Evolutionary conservation across 1,140 invertebrate genomes (phyloP).

Genomic region (Heliconius eleuchia): DNA sequence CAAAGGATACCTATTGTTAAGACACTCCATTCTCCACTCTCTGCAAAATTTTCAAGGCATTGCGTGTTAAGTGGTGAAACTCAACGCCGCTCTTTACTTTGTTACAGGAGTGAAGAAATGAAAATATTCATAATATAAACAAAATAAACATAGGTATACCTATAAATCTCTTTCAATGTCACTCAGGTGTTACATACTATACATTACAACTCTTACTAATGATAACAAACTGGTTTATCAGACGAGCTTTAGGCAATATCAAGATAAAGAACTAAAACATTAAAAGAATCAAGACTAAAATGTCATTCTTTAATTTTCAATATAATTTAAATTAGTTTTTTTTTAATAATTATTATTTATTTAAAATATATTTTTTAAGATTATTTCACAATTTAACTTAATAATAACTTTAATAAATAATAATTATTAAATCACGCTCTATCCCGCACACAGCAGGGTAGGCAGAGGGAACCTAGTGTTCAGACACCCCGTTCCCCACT

Average conservation of each 20-base stretch:
- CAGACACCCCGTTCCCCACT: no score
- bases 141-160: no score
- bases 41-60: not conserved
- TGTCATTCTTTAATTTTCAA: not conserved
- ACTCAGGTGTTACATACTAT: not conserved
- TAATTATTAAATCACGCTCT: no score
- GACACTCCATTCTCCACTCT: not conserved
- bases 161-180: constrained; percentile 10
- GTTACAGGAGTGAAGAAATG: no score
- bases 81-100: no score
- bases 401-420: no score
- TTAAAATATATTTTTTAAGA: no score
- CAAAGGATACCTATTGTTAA: not conserved
- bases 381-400: no score
- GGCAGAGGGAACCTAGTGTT: no score
- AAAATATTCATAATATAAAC: no score
- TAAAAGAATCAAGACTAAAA: not conserved
- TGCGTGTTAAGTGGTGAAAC: not conserved
- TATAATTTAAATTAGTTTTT: not conserved
- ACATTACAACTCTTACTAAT: not conserved
- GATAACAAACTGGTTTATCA: not conserved
- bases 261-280: not conserved
- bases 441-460: no score
- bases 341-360: no score
- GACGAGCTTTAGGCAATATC: not conserved